Base-by-base conservation (phyloP, 37 sponge, comb jelly and placozoan genomes). In the Spongilla lacustris region DNA sequence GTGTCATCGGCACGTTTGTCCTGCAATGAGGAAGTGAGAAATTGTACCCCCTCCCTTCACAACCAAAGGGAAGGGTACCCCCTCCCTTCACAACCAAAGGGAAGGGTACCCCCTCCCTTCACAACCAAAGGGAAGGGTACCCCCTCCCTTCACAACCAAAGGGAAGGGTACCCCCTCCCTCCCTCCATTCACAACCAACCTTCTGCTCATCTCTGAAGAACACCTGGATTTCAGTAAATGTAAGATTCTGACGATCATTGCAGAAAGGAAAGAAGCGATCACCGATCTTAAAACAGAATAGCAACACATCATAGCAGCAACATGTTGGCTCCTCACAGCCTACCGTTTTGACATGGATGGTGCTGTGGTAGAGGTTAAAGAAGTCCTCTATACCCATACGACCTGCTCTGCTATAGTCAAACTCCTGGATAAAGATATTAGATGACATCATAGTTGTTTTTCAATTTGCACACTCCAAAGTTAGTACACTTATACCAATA, bases 141-240 rank as follows among this genome's bases (percentile, higher is more conserved):
- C 58, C 12, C 19, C 12, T 58, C 58, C 58, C 58, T 17, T 14
- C 21, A 41, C 41, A 41, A 41, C 41, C 41, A n/a, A n/a, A n/a
- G n/a, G n/a, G n/a, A n/a, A 10, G 8, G 8, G 46, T 46, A 46
- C 8, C 46, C 46, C 46, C 46, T 46, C 46, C 46, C 46, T 8
- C 8, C 8, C 8, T 8, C 46, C 46, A 46, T 8, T 8, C 50
- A 14, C 19, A 33, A 11, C 73, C 30, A 41, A 86, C 80, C 73
- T 84, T 78, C 50, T 93, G 94, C 48, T 89, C 90, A 12, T 93
- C 94, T 48, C 66, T 34, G 75, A 93, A 49, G 71, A 93, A 93
- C 22, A 36, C 58, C 73, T 86, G 89, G 2, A 92, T 69, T 29
- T 92, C 93, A 26, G 23, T 24, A 66, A 92, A 92, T 0, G 86